phyloP scores from a whole-genome alignment of 2,113 vertebrate genomes.

The Eupsittula cactorum region DNA sequence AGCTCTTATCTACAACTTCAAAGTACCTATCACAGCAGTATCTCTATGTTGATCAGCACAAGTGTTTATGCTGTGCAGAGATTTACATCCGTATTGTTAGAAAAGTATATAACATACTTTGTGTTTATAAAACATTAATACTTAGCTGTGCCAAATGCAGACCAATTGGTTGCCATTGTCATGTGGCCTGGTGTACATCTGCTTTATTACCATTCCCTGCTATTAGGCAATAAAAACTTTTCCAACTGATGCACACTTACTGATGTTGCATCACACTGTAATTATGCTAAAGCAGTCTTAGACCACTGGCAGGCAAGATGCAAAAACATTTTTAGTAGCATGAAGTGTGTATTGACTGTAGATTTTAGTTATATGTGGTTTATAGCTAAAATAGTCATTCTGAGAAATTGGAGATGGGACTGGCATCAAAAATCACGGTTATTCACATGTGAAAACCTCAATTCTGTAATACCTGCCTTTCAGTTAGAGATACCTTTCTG shows the following conservation, averaged over 20 bases:
- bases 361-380: neutral
- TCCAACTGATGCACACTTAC: neutral
- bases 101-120: neutral
- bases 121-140: slow-evolving; percentile 46
- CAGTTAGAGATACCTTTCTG: neutral
- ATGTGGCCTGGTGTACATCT: slow-evolving; percentile 36
- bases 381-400: neutral
- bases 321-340: neutral
- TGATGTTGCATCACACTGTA: slow-evolving; percentile 5
- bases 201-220: slow-evolving; percentile 44
- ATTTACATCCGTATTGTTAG: slow-evolving; percentile 32
- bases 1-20: slow-evolving; percentile 51
- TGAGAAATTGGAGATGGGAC: neutral
- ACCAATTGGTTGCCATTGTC: slow-evolving; percentile 39
- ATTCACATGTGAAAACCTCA: neutral
- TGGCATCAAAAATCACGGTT: neutral
- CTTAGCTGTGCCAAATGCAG: slow-evolving; percentile 37
- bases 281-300: slow-evolving; percentile 44
- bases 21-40: slow-evolving; percentile 54
- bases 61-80: slow-evolving; percentile 42
- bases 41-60: slow-evolving; percentile 32
- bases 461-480: neutral
- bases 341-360: neutral
- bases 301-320: slow-evolving; percentile 23
- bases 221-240: slow-evolving; percentile 52